phyloP scores from a whole-genome alignment of 2,888 invertebrate genomes.

The Ischnura elegans region DNA sequence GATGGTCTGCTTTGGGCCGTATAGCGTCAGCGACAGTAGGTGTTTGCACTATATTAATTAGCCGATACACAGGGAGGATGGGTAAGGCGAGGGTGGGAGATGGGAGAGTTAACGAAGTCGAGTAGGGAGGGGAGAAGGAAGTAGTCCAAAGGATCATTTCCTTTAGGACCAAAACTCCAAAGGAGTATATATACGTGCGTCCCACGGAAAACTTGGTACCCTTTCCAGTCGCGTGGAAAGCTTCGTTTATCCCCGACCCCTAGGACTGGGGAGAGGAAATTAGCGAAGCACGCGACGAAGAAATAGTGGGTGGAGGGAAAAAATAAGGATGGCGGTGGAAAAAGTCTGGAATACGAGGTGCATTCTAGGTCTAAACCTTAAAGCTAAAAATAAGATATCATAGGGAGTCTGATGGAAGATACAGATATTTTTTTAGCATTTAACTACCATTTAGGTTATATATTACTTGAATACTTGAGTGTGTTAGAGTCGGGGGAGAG shows the following conservation, averaged over 20 bases:
- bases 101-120: no score
- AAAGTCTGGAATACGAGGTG: no score
- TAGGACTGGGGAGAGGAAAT: not conserved
- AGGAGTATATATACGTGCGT: not conserved
- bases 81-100: not conserved
- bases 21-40: not conserved
- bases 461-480: no score
- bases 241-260: not conserved
- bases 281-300: not conserved
- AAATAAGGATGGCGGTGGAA: no score
- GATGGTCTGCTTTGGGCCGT: not conserved
- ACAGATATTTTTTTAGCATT: no score
- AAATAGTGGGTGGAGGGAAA: not conserved
- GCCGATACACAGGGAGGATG: not conserved
- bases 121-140: not conserved
- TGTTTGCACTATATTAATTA: conserved; percentile 35
- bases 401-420: no score
- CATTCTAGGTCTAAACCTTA: no score
- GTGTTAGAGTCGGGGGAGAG: no score
- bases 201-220: not conserved
- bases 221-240: conserved; percentile 11
- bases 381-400: no score
- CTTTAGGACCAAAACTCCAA: conserved; percentile 12
- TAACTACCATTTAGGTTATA: no score
- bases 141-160: conserved; percentile 8